Conservation (phyloP, 2,888 invertebrate genomes). For the Phragmatobia fuliginosa region DNA sequence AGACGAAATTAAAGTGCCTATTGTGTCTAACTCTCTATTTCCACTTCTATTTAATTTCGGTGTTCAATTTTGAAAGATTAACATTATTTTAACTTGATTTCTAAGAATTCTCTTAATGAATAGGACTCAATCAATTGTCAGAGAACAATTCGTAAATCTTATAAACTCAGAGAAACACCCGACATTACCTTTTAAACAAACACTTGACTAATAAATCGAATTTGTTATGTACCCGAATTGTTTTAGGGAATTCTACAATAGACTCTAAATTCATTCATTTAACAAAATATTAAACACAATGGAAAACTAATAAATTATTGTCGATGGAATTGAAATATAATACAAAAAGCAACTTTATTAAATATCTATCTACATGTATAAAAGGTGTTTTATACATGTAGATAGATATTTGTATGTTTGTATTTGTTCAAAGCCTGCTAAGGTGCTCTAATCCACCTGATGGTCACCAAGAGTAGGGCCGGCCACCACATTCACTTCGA, state of each 20-base stretch:
- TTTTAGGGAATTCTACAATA: slow-evolving; percentile 34
- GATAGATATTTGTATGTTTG: too few relatives aligned
- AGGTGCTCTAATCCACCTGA: too few relatives aligned
- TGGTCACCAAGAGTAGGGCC: too few relatives aligned
- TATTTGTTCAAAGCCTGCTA: too few relatives aligned
- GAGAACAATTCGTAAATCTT: slow-evolving; percentile 4
- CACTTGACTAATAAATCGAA: slow-evolving; percentile 18
- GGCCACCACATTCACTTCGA: too few relatives aligned
- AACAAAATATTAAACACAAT: slow-evolving; percentile 41
- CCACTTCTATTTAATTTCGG: not conserved
- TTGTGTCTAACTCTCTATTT: too few relatives aligned
- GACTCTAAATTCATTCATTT: slow-evolving; percentile 34
- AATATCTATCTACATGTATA: too few relatives aligned
- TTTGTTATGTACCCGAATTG: slow-evolving; percentile 23
- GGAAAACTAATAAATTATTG: slow-evolving; percentile 31
- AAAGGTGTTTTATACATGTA: too few relatives aligned
- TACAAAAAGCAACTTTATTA: too few relatives aligned
- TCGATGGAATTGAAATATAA: slow-evolving; percentile 21
- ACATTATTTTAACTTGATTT: slow-evolving; percentile 4
- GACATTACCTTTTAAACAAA: slow-evolving; percentile 2
- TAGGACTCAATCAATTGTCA: slow-evolving; percentile 5
- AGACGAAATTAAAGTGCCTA: too few relatives aligned
- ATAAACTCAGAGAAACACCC: not conserved
- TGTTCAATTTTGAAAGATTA: not conserved
- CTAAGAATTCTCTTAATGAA: slow-evolving; percentile 7